phyloP scores from a whole-genome alignment of 2,888 invertebrate species.

The Linnaemya tessellans region DNA sequence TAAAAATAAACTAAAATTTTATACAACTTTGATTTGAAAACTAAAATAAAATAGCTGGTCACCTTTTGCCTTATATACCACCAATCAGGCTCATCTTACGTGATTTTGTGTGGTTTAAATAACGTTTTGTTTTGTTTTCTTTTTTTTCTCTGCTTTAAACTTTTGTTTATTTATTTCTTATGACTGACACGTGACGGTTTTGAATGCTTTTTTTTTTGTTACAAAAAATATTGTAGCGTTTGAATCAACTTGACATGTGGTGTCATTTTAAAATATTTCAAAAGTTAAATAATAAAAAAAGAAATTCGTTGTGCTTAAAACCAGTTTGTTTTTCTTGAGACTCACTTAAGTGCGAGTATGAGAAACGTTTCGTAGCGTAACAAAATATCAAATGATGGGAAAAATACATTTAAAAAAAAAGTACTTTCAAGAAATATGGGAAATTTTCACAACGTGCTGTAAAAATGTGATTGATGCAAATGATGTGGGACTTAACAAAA shows the following conservation, averaged over 20 bases:
- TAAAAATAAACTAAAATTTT: too few species aligned
- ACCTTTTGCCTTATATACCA: background rate
- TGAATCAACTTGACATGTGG: conserved; percentile 60
- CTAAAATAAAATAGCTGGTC: background rate
- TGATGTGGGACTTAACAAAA: conserved; percentile 25
- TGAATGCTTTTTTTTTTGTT: conserved; percentile 32
- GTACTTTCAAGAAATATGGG: conserved; percentile 22
- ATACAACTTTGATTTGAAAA: too few species aligned
- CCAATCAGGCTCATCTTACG: conserved; percentile 13
- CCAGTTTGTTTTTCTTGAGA: conserved; percentile 23
- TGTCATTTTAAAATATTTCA: conserved; percentile 62
- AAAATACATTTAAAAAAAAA: background rate
- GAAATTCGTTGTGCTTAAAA: conserved; percentile 11
- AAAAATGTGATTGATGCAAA: conserved; percentile 24
- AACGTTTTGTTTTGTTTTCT: conserved; percentile 16
- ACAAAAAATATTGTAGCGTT: conserved; percentile 17
- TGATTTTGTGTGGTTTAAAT: conserved; percentile 25
- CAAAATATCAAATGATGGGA: conserved; percentile 4
- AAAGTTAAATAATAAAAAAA: conserved; percentile 27
- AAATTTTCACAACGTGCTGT: conserved; percentile 31
- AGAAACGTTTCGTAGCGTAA: conserved; percentile 27
- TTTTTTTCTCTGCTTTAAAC: background rate
- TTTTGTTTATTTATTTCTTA: conserved; percentile 26
- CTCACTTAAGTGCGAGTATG: conserved; percentile 21
- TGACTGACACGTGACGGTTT: conserved; percentile 68